Evolutionary conservation across 37 sponge, comb jelly and placozoan genomes (phyloP).

Genomic region (Chondrilla cf. caribensis): DNA sequence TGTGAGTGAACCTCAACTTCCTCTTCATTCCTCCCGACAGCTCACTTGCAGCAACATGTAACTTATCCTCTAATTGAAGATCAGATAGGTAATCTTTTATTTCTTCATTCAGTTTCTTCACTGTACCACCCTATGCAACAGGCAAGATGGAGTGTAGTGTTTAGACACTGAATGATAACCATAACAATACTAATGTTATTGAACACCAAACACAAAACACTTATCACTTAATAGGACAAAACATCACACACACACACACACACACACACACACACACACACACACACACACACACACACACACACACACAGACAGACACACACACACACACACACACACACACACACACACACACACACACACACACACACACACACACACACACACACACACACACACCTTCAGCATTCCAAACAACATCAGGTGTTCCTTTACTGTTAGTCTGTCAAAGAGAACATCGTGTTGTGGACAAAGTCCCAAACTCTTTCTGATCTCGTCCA

Average conservation of each 20-base stretch:
- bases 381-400: conserved; percentile 37
- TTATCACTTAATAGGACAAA: too few species aligned
- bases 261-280: too few species aligned
- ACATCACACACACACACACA: too few species aligned
- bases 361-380: too few species aligned
- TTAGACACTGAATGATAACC: too few species aligned
- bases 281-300: too few species aligned
- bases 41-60: conserved; percentile 38
- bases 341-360: too few species aligned
- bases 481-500: conserved; percentile 75
- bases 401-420: conserved; percentile 83
- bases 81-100: conserved; percentile 64
- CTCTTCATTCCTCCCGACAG: conserved; percentile 99
- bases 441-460: conserved; percentile 90
- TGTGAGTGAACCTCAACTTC: conserved; percentile 65
- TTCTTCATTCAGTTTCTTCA: conserved; percentile 38
- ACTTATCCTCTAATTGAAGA: conserved; percentile 76
- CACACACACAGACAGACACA: too few species aligned
- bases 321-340: too few species aligned
- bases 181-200: too few species aligned
- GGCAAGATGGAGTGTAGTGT: too few species aligned
- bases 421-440: conserved; percentile 95
- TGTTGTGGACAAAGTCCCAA: conserved; percentile 97
- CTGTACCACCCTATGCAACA: conserved; percentile 31
- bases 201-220: too few species aligned